Percentiles rank a stretch among this genome's conserved stretches.
Evolutionary conservation across 1,140 invertebrate genomes (phyloP).

Genomic region (Aphelenchoides besseyi): DNA sequence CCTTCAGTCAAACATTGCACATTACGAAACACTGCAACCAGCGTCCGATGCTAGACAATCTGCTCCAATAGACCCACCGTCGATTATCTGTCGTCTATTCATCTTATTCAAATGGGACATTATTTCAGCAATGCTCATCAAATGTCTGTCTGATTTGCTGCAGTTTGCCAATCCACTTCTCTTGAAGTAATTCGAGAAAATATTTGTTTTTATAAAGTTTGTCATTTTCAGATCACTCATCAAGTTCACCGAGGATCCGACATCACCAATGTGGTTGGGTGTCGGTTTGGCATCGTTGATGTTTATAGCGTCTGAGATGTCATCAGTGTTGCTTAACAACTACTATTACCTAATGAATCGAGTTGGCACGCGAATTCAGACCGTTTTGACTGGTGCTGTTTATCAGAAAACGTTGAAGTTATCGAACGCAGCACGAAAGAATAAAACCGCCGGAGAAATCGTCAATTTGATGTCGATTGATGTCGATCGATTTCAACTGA

Average conservation of each 20-base stretch:
- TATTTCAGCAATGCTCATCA: conserved; percentile 39
- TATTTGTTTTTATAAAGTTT: neutral
- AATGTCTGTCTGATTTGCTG: conserved; percentile 46
- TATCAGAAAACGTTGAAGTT: conserved; percentile 62
- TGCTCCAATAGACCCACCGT: conserved; percentile 41
- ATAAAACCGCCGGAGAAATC: conserved; percentile 69
- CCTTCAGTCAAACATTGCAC: too few species aligned
- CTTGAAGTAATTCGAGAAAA: conserved; percentile 34
- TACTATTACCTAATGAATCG: conserved; percentile 54
- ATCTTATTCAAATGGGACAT: conserved; percentile 45
- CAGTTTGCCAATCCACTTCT: conserved; percentile 51
- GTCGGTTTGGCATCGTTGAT: conserved; percentile 44
- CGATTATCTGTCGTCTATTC: conserved; percentile 48
- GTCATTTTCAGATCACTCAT: conserved; percentile 40
- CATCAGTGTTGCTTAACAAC: conserved; percentile 44
- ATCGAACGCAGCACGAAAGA: conserved; percentile 62
- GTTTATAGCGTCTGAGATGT: conserved; percentile 46
- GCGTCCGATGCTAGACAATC: neutral
- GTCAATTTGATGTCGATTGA: conserved; percentile 69
- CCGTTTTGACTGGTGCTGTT: conserved; percentile 46
- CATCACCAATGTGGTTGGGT: conserved; percentile 50
- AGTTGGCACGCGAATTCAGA: conserved; percentile 45
- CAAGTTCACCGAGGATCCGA: conserved; percentile 45
- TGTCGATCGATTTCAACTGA: conserved; percentile 61
- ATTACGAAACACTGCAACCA: neutral